phyloP scores from a whole-genome alignment of 2,888 invertebrate species.

The Napeogenes inachia region DNA sequence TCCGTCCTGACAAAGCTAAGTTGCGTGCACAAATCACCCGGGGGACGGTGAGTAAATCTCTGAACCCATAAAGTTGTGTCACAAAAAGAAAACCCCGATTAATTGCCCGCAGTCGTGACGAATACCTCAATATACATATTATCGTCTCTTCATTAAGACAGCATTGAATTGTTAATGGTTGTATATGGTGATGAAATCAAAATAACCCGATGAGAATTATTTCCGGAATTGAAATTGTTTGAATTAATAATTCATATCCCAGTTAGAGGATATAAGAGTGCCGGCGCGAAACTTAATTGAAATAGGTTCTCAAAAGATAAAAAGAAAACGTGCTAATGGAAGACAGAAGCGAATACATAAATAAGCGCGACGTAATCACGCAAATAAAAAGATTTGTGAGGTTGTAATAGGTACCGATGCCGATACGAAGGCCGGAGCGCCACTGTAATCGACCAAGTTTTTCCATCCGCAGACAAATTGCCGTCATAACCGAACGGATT shows the following conservation, averaged over 20 bases:
- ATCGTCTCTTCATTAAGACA: constrained; percentile 71
- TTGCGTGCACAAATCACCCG: constrained; percentile 65
- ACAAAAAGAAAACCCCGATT: constrained; percentile 61
- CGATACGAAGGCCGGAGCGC: constrained; percentile 45
- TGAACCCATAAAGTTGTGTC: constrained; percentile 54
- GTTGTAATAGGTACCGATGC: constrained; percentile 42
- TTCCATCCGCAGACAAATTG: constrained; percentile 75
- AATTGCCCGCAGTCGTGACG: constrained; percentile 65
- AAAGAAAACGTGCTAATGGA: constrained; percentile 61
- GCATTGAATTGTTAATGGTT: constrained; percentile 73
- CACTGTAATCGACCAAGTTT: constrained; percentile 72
- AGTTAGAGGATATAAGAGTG: constrained; percentile 49
- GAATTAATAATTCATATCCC: constrained; percentile 41
- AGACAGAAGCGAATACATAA: constrained; percentile 72
- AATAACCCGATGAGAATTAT: constrained; percentile 56
- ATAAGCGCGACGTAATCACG: constrained; percentile 69
- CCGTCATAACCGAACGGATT: constrained; percentile 76
- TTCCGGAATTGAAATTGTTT: constrained; percentile 47
- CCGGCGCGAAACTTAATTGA: constrained; percentile 49
- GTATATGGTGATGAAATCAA: constrained; percentile 66
- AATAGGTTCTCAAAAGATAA: constrained; percentile 49
- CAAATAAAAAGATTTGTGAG: constrained; percentile 53
- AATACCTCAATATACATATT: constrained; percentile 71
- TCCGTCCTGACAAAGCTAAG: constrained; percentile 57
- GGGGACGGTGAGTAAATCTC: constrained; percentile 63